Percentiles rank a stretch among this genome's conserved stretches.
These are phyloP conservation scores for Philantomba maxwellii DNA, from an alignment of 2,113 vertebrate species.

Conservation along the genomic window DNA sequence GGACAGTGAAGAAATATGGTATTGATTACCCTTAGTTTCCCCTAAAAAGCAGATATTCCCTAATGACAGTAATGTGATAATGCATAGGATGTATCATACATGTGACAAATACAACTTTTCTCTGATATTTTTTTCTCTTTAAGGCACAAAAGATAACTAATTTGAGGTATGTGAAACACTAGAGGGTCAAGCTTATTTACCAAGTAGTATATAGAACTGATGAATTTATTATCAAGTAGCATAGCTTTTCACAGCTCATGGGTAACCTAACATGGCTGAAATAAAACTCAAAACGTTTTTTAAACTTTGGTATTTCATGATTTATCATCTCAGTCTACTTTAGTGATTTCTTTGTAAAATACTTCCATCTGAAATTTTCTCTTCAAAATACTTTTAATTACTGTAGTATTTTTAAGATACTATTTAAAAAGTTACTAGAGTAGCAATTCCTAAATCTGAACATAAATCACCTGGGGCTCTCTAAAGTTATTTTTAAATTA, in stretches of 20 bases:
- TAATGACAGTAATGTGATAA: slow-evolving; percentile 48
- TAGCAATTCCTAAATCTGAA: neutral
- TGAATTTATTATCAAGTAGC: slow-evolving; percentile 58
- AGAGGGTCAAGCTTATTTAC: slow-evolving; percentile 63
- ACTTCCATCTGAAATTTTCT: neutral
- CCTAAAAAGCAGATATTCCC: slow-evolving; percentile 36
- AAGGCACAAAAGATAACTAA: slow-evolving; percentile 40
- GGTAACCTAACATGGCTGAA: slow-evolving; percentile 64
- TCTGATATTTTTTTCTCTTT: slow-evolving; percentile 43
- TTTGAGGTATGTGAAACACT: slow-evolving; percentile 55
- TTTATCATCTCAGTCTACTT: slow-evolving; percentile 63
- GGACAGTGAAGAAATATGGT: neutral
- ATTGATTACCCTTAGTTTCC: slow-evolving; percentile 45
- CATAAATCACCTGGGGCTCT: neutral
- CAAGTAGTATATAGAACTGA: slow-evolving; percentile 45
- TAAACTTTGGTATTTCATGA: slow-evolving; percentile 71
- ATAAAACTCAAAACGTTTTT: slow-evolving; percentile 76
- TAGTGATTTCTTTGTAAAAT: slow-evolving; percentile 44
- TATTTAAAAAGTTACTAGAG: neutral
- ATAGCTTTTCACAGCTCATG: slow-evolving; percentile 66
- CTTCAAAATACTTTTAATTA: slow-evolving; percentile 1
- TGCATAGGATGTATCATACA: slow-evolving; percentile 37
- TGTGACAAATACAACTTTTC: slow-evolving; percentile 61
- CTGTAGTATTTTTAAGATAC: neutral
- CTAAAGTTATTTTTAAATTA: neutral